A percentile compares a stretch with the other conserved stretches of the same genome.
Conservation (phyloP, 2,888 invertebrate species). For the Plusia festucae region DNA sequence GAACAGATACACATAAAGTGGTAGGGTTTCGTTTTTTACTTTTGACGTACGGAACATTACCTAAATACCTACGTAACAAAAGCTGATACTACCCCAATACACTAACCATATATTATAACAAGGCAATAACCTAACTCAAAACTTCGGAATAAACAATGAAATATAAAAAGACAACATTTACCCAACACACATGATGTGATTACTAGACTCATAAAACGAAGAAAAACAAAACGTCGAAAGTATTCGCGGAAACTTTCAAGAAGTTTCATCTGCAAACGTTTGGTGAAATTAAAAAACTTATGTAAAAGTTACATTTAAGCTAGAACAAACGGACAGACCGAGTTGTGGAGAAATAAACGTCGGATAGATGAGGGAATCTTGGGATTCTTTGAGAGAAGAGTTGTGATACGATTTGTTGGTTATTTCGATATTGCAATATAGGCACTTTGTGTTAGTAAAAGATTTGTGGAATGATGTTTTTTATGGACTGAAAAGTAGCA, state of each 20-base stretch:
- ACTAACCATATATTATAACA: conserved; percentile 4
- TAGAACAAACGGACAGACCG: conserved; percentile 51
- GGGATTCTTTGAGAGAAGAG: conserved; percentile 54
- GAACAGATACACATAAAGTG: no score
- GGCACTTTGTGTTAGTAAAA: background rate
- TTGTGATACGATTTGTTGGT: conserved; percentile 37
- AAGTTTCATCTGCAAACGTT: conserved; percentile 48
- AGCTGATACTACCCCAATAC: background rate
- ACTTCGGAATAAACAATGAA: conserved; percentile 19
- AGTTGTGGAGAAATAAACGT: conserved; percentile 50
- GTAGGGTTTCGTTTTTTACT: no score
- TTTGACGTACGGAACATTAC: no score
- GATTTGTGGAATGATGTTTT: background rate
- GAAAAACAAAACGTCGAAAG: conserved; percentile 32
- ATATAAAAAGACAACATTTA: conserved; percentile 30
- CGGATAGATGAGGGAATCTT: conserved; percentile 46
- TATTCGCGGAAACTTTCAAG: conserved; percentile 40
- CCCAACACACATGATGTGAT: conserved; percentile 31
- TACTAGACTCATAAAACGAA: conserved; percentile 41
- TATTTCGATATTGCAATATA: background rate
- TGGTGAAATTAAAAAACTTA: conserved; percentile 61
- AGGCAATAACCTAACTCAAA: background rate
- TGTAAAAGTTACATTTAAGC: conserved; percentile 54
- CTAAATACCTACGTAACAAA: background rate
- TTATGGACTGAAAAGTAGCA: no score